Evolutionary conservation across 2,113 vertebrate species (phyloP), one percentile per base, ranked within the genome.

Genomic region (Tringa solitaria): DNA sequence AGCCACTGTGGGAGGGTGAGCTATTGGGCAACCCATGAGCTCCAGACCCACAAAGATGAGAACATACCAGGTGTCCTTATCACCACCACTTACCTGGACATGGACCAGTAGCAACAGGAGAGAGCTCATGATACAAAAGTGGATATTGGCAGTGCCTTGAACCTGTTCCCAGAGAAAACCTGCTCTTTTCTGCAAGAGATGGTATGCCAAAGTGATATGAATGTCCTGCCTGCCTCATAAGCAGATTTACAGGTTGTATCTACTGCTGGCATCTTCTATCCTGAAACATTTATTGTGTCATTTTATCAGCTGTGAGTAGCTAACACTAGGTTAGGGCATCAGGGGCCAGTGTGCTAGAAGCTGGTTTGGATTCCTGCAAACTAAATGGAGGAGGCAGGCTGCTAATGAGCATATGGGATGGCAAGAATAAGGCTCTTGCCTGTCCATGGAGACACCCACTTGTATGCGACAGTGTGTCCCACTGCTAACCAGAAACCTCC

Each of bases 1-100:
- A 56, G 43, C 10, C 26, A 20, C 43, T 53, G 39, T 0, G 3
- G 70, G 30, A 74, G 5, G 22, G 17, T 0, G 2, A 61, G 33
- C 20, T n/a, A 9, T 24, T 12, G 6, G 46, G 9, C 39, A 87
- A 14, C 15, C 12, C n/a, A 22, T 3, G 21, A 50, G 22, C 37
- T 67, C 46, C 60, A 57, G 21, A 9, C 12, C 41, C 56, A 24
- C 4, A 19, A 73, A 83, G 50, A 20, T 61, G 41, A 2, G 3
- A 73, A 69, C 0, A 1, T 30, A 35, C 17, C 22, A 43, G 3
- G 4, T 3, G 1, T 50, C 50, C 37, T 57, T 69, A 57, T 20
- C 41, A 17, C 27, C 33, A n/a, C 12, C 11, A 12, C 59, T 89
- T 8, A 0, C 50, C 39, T 26, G 37, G 39, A 80, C n/a, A 24